Percentiles rank a stretch among this genome's conserved stretches.
Conservation (phyloP, 2,888 invertebrate species). For the Cheilosia grossa region DNA sequence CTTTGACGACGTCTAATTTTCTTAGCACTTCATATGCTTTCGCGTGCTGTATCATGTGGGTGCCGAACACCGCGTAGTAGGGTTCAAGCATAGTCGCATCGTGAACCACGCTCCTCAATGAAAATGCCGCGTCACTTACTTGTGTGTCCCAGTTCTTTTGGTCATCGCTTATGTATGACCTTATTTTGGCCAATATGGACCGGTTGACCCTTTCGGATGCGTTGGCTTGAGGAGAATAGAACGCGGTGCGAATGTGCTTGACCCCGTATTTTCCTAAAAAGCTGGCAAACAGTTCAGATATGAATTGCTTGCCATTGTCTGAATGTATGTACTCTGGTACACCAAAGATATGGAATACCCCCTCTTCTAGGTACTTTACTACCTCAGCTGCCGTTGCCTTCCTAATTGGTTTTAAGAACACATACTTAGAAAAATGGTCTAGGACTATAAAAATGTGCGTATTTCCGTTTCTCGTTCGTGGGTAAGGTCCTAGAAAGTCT, state of each 20-base stretch:
- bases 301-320: slow-evolving; percentile 13
- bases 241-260: slow-evolving; percentile 44
- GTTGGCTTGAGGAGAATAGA: slow-evolving; percentile 59
- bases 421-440: slow-evolving; percentile 29
- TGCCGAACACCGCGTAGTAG: background rate
- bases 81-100: background rate
- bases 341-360: background rate
- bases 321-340: background rate
- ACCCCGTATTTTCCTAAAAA: slow-evolving; percentile 48
- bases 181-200: background rate
- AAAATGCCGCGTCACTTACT: background rate
- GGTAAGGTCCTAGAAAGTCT: slow-evolving; percentile 58
- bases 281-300: slow-evolving; percentile 6
- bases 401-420: background rate
- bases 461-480: slow-evolving; percentile 46
- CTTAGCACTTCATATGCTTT: background rate
- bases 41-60: background rate
- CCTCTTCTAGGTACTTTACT: background rate
- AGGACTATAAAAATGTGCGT: slow-evolving; percentile 30
- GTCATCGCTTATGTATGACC: background rate
- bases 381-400: background rate
- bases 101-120: background rate
- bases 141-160: no score
- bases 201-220: slow-evolving; percentile 22
- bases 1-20: background rate